Percentiles rank a stretch among this genome's conserved stretches.
Conservation (phyloP, 2,797 vertebrate species). For the Orientallactaga sibirica region DNA sequence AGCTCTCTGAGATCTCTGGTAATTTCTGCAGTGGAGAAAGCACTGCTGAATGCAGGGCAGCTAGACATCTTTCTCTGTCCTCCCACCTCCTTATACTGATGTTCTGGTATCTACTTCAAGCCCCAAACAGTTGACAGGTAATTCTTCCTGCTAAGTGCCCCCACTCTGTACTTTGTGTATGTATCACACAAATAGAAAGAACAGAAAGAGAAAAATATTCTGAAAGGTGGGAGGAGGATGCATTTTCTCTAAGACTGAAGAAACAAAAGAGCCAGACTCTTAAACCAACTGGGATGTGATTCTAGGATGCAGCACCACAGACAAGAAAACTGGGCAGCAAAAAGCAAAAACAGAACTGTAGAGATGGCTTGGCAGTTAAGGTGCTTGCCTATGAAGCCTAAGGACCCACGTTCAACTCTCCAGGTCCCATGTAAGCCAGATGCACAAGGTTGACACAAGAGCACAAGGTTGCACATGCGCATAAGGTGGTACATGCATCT, state of each 20-base stretch:
- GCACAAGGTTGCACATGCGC: too few relatives aligned
- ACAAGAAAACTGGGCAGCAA: neutral
- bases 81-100: too few relatives aligned
- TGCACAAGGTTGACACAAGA: too few relatives aligned
- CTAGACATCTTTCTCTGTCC: neutral
- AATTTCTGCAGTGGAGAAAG: accelerated
- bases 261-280: neutral
- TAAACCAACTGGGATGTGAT: neutral
- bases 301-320: neutral
- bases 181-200: neutral
- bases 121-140: neutral
- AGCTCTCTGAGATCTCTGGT: too few relatives aligned
- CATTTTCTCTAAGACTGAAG: neutral
- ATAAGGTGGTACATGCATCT: too few relatives aligned
- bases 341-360: neutral
- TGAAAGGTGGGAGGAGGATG: neutral
- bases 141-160: neutral
- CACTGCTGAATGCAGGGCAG: neutral
- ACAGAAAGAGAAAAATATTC: neutral
- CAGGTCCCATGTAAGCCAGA: too few relatives aligned
- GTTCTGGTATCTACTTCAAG: neutral
- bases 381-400: too few relatives aligned
- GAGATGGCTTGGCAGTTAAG: too few relatives aligned
- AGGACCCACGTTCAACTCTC: too few relatives aligned
- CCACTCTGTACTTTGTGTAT: neutral